These are phyloP conservation scores for Apostichopus japonicus DNA, from an alignment of 35 echinoderm and acorn worm species.

Conservation along the genomic window DNA sequence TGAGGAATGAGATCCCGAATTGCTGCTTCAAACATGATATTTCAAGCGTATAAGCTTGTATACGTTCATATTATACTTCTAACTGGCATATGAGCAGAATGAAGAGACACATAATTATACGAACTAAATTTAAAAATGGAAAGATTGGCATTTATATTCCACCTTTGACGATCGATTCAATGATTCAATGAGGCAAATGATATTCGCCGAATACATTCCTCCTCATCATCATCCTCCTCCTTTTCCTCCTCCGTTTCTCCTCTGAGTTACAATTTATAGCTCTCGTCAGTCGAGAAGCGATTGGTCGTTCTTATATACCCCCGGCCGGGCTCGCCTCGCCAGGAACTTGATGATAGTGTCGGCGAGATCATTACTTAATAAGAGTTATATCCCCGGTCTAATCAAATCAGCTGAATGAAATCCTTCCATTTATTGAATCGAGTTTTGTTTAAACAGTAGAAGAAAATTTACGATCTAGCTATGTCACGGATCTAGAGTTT, in stretches of 20 bases:
- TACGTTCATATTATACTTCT: no score
- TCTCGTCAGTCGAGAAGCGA: background rate
- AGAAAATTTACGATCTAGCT: slow-evolving; percentile 35
- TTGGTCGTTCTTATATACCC: background rate
- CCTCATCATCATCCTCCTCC: background rate
- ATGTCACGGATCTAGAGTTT: slow-evolving; percentile 41
- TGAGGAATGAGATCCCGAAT: no score
- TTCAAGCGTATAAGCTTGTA: no score
- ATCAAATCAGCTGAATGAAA: slow-evolving; percentile 57
- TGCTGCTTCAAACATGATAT: no score
- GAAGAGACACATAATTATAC: no score
- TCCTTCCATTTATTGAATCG: slow-evolving; percentile 52
- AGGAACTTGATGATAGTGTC: slow-evolving; percentile 17
- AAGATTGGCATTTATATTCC: no score
- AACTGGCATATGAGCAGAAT: no score
- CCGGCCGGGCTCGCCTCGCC: background rate
- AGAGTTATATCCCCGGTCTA: slow-evolving; percentile 54
- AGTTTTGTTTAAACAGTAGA: slow-evolving; percentile 57
- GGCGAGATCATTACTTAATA: slow-evolving; percentile 53
- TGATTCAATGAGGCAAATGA: no score
- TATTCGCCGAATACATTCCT: no score
- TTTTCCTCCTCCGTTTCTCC: background rate
- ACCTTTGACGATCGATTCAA: no score
- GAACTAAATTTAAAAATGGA: no score
- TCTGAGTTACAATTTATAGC: background rate